Conservation (phyloP, 2,888 invertebrate genomes). For the Dynastes tityus region DNA sequence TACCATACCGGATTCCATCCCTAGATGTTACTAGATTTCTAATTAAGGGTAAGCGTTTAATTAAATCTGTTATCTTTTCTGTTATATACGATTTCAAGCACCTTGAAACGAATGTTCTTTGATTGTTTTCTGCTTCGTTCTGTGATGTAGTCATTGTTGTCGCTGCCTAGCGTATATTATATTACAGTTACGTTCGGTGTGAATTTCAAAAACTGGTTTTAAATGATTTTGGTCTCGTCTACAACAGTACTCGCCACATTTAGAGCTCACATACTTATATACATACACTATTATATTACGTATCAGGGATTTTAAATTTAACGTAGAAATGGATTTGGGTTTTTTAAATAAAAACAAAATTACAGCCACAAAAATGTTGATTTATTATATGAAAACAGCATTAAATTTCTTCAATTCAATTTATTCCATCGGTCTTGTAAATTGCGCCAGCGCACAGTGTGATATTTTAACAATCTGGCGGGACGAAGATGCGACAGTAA, state of each 20-base stretch:
- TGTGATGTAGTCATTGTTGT: conserved; percentile 23
- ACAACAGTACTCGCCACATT: conserved; percentile 7
- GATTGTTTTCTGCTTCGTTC: background rate
- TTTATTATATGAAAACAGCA: too few species aligned
- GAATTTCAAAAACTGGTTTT: conserved; percentile 46
- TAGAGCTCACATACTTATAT: background rate
- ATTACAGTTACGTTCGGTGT: conserved; percentile 42
- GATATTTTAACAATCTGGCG: too few species aligned
- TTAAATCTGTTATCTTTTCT: background rate
- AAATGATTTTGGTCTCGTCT: conserved; percentile 41
- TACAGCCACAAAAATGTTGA: too few species aligned
- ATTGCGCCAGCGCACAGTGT: too few species aligned
- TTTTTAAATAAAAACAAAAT: too few species aligned
- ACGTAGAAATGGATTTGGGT: background rate
- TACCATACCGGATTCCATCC: conserved; percentile 7
- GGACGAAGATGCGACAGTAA: too few species aligned
- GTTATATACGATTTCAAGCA: background rate
- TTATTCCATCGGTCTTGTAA: too few species aligned
- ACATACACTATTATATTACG: background rate
- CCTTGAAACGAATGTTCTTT: background rate
- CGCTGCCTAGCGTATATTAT: conserved; percentile 18
- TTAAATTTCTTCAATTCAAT: too few species aligned
- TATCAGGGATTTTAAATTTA: background rate
- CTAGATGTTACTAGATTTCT: background rate
- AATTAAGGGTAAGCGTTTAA: conserved; percentile 1